Evolutionary conservation across 2,797 vertebrate genomes (phyloP).

Genomic region (Liparis tanakae): DNA sequence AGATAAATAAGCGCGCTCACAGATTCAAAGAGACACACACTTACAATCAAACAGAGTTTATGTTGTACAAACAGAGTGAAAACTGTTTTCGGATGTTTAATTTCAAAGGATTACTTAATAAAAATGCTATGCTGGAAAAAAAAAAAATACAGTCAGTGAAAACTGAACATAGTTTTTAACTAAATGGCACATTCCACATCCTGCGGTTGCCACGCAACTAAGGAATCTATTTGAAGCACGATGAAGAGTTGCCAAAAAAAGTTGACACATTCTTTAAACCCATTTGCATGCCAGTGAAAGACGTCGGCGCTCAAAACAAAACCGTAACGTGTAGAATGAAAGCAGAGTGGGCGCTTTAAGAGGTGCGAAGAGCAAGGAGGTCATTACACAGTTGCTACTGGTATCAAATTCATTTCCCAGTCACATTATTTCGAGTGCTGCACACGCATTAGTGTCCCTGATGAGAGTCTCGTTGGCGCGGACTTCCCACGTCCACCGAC

Average conservation of each 20-base stretch:
- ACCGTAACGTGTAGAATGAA: not conserved
- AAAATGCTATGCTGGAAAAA: too few species aligned
- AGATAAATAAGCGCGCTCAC: not conserved
- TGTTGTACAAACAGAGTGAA: too few species aligned
- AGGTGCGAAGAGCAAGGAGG: not conserved
- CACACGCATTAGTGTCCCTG: not conserved
- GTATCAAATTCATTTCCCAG: not conserved
- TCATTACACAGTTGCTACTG: not conserved
- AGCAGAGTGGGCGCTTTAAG: not conserved
- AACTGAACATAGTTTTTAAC: constrained; percentile 25
- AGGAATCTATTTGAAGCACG: constrained; percentile 48
- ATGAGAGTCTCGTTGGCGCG: not conserved
- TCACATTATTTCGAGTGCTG: not conserved
- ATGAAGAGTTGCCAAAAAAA: constrained; percentile 32
- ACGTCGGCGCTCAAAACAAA: constrained; percentile 5
- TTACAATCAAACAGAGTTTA: too few species aligned
- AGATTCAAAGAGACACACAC: not conserved
- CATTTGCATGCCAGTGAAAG: constrained; percentile 22
- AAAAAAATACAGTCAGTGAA: constrained; percentile 19
- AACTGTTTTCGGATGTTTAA: too few species aligned
- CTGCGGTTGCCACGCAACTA: constrained; percentile 60
- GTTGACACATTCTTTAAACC: constrained; percentile 35
- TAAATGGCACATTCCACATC: constrained; percentile 15
- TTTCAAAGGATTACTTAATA: not conserved
- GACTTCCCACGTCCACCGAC: not conserved